Evolutionary conservation across 2,888 invertebrate species (phyloP).

Genomic region (Blastobasis lacticolella): DNA sequence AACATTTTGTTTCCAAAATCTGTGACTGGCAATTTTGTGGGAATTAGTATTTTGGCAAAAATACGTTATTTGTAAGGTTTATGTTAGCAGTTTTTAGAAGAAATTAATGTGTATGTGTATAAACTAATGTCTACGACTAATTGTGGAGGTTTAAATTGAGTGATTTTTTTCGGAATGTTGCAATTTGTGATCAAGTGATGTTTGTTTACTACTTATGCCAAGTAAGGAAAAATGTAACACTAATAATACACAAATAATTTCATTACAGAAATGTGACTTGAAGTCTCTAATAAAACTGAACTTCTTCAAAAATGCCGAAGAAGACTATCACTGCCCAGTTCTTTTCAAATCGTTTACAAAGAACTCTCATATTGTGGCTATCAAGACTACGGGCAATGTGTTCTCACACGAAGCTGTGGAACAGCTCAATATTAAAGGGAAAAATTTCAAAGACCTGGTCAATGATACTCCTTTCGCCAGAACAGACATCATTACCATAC

Average conservation of each 20-base stretch:
- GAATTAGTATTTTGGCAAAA: too few relatives aligned
- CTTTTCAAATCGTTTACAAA: constrained; percentile 94
- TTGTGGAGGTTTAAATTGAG: too few relatives aligned
- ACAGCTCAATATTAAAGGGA: constrained; percentile 94
- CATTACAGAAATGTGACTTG: constrained; percentile 80
- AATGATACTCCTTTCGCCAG: constrained; percentile 90
- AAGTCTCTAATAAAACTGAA: constrained; percentile 89
- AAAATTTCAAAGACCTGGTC: constrained; percentile 95
- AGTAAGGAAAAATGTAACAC: too few relatives aligned
- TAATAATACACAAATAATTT: not conserved
- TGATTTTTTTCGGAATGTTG: too few relatives aligned
- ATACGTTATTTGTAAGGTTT: too few relatives aligned
- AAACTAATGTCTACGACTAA: too few relatives aligned
- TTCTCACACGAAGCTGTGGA: constrained; percentile 96
- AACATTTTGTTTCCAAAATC: too few relatives aligned
- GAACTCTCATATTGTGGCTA: constrained; percentile 93
- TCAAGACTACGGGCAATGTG: constrained; percentile 95
- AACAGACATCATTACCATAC: constrained; percentile 92
- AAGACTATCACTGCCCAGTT: constrained; percentile 93
- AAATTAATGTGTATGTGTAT: too few relatives aligned
- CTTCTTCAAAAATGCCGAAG: constrained; percentile 89
- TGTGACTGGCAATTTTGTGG: too few relatives aligned
- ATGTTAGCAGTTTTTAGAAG: too few relatives aligned
- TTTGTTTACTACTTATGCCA: too few relatives aligned
- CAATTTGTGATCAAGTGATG: too few relatives aligned